Evolutionary conservation across 2,113 vertebrate genomes (phyloP), one percentile per base, ranked within the genome.

Genomic region (Scartelaos histophorus): DNA sequence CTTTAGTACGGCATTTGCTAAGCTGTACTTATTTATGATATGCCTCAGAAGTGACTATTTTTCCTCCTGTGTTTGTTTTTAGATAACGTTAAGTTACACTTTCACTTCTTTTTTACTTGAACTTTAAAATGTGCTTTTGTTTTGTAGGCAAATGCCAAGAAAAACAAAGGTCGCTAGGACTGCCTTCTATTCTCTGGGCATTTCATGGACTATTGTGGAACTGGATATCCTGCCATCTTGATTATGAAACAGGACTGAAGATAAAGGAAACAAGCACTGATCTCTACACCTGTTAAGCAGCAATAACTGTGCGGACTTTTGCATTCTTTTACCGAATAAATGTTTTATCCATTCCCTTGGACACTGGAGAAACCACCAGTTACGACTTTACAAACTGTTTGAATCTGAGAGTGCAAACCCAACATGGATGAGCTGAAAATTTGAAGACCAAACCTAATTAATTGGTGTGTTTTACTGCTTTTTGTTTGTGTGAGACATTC

Each of bases 151-250:
- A 99, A 96, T 89, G 91, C 96, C 70, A 98, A 98, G 83, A 99
- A 98, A 95, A 99, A 94, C 90, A 98, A 97, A 90, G 94, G 91
- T 86, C 97, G 98, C 82, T 99, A 98, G 93, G 66, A 38, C 56
- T 64, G 56, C 62, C 51, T 12, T 66, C 10, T 9, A 51, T 66
- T 54, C 49, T 75, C 77, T 67, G 70, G 66, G 75, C 71, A 69
- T 70, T 66, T 54, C 24, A 61, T 67, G 71, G 71, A 68, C 67
- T 75, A 75, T 69, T 49, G 13, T 49, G 47, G 49, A 51, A 51
- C 51, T 82, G 82, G 78, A 69, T 71, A 76, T 72, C 80, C 53
- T 21, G 45, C 67, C 69, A 74, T 69, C 66, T 69, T 74, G 70
- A 74, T 69, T 73, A 65, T 79, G 78, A 66, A 71, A 74, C 76